Percentiles rank a stretch among this genome's conserved stretches.
phyloP scores from a whole-genome alignment of 2,797 vertebrate genomes.

The Linurgus olivaceus region DNA sequence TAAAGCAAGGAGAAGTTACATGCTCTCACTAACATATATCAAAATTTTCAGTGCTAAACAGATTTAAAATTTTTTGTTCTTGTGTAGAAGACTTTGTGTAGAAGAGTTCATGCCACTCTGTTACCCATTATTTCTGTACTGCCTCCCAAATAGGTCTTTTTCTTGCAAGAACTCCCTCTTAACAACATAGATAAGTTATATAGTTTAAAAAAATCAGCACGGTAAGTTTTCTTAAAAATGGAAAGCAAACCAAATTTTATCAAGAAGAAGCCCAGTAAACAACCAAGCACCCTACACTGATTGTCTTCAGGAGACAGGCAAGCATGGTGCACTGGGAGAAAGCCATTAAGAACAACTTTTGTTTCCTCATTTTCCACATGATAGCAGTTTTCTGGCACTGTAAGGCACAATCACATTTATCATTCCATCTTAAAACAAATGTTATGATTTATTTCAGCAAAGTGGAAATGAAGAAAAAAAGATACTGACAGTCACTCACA shows the following conservation, averaged over 20 bases:
- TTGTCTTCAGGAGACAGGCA: neutral
- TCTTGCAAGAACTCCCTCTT: neutral
- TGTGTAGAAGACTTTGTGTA: neutral
- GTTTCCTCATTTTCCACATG: neutral
- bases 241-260: neutral
- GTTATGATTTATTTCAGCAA: neutral
- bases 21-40: neutral
- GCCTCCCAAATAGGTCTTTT: neutral
- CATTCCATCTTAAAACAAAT: neutral
- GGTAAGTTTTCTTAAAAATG: neutral
- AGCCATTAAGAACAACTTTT: neutral
- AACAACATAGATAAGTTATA: neutral
- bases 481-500: neutral
- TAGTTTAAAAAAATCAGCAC: neutral
- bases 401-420: neutral
- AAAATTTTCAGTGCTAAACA: neutral
- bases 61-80: neutral
- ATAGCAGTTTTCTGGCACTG: neutral
- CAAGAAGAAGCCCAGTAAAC: neutral
- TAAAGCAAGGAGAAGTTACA: neutral
- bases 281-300: neutral
- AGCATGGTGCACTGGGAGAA: neutral
- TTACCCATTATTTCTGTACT: neutral
- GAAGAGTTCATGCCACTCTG: neutral
- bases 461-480: constrained; percentile 20